Conservation (phyloP, 1,140 invertebrate genomes). For the Pomacea maculata region DNA sequence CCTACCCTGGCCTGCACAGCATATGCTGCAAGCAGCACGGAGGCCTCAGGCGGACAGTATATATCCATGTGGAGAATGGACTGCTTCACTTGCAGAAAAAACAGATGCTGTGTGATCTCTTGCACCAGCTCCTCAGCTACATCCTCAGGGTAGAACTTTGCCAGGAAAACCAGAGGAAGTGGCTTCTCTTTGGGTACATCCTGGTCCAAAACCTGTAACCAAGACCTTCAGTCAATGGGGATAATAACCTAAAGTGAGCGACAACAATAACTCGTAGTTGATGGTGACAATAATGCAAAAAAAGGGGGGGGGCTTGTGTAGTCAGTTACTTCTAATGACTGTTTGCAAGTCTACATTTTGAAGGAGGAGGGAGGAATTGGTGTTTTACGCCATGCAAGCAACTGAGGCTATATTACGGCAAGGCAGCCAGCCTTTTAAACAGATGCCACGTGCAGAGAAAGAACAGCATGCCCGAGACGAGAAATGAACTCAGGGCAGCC, state of each 20-base stretch:
- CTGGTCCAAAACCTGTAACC: constrained; percentile 53
- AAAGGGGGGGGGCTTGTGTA: too few species aligned
- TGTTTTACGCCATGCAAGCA: too few species aligned
- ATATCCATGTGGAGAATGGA: constrained; percentile 97
- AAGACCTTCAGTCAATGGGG: neutral
- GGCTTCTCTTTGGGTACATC: constrained; percentile 87
- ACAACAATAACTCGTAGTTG: too few species aligned
- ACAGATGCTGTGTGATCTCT: constrained; percentile 96
- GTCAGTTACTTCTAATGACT: too few species aligned
- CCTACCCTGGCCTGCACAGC: constrained; percentile 91
- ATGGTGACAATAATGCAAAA: too few species aligned
- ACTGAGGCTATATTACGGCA: too few species aligned
- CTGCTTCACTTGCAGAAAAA: constrained; percentile 98
- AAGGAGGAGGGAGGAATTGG: too few species aligned
- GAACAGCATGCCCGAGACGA: too few species aligned
- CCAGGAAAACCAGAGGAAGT: constrained; percentile 97
- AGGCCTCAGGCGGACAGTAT: constrained; percentile 97
- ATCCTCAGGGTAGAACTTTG: constrained; percentile 99
- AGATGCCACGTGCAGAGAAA: too few species aligned
- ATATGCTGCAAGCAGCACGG: constrained; percentile 96
- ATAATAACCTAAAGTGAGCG: neutral
- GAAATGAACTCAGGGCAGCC: too few species aligned
- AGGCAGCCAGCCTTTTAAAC: too few species aligned
- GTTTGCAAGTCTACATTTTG: too few species aligned
- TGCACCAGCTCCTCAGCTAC: constrained; percentile 99